Evolutionary conservation across 2,888 invertebrate genomes (phyloP), one percentile per base, ranked within the genome.

Genomic region (Dynastes maya): DNA sequence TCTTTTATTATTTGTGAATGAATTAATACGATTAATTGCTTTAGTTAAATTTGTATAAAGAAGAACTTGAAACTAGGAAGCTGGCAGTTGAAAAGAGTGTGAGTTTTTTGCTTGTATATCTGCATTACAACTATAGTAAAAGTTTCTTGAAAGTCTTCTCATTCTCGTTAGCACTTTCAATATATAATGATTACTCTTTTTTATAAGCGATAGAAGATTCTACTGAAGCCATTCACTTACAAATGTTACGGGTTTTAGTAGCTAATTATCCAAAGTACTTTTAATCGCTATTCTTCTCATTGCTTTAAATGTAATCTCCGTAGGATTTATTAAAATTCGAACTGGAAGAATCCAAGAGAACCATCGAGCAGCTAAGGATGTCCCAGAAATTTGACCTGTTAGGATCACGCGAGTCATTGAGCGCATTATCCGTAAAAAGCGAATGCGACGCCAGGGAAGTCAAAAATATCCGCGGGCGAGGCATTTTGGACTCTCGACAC

Each of bases 41-140:
- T 22, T 89, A 92, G 92, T 90, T 92, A 85, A 90, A 91, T 86
- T 86, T 93, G 9, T 94, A 92, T 85, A 91, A 91, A 80, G 93
- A 93, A 83, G 93, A 94, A 86, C 90, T 94, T 74, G 89, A 93
- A 84, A 89, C 90, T 64, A 90, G 91, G 79, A 89, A 89, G 65
- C 89, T 92, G 77, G 87, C 91, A 80, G 85, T 88, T n/a, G 90
- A 90, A 77, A 90, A 92, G 27, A 89, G 90, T 65, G 89, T 90
- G 82, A 87, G 87, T 84, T 76, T 40, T 40, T 45, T 45, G 8
- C 1, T 45, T 45, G 4, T 32, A 22, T 22, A 22, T 22, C 22
- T 22, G 22, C 22, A 22, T 22, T 22, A 22, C 37, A 5, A 37
- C 37, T 3, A 37, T 37, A 37, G 37, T 37, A 37, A 37, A 5